Evolutionary conservation across 2,113 vertebrate genomes (phyloP), one percentile per base, ranked within the genome.

Genomic region (Sphyrna mokarran): DNA sequence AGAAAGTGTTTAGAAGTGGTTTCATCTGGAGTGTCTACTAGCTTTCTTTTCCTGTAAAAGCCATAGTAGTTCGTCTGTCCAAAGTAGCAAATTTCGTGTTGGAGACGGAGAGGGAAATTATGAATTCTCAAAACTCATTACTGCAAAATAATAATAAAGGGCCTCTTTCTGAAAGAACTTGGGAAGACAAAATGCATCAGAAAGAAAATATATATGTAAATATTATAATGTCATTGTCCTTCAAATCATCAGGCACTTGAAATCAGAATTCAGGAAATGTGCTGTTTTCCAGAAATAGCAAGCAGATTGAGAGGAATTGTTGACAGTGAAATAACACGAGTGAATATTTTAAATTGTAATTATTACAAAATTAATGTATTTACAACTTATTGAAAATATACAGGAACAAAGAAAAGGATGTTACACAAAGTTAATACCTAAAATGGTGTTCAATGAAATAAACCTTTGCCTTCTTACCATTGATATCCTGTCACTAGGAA

Each of bases 281-380:
- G 48, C 54, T 23, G 3, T 10, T 58, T n/a, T 70, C 10, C 66
- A 40, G 48, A 40, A 95, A 48, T 37, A 48, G 40, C 22, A 72
- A 95, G 16, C 37, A 26, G n/a, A 48, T 95, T 40, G 70, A 29
- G 40, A 29, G 14, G 11, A 72, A 20, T 40, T 9, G 26, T 54
- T 54, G 54, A 94, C 18, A 43, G 91, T 16, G 66, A 94, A 94
- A 70, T n/a, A 70, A 22, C n/a, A 22, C n/a, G 26, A 23, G 7
- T 43, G 63, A 94, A 94, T 94, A 18, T 37, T 69, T 43, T 11
- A 72, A 26, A 95, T 95, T 95, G 69, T 26, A 95, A 95, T 18
- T 70, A 54, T 48, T 43, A 29, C 6, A 72, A 33, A 29, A 33
- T 95, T 70, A n/a, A 94, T 94, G 48, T n/a, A 95, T 76, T 95